Percentiles rank a stretch among this genome's conserved stretches.
phyloP scores from a whole-genome alignment of 2,113 vertebrate species.

The Bujurquina vittata region DNA sequence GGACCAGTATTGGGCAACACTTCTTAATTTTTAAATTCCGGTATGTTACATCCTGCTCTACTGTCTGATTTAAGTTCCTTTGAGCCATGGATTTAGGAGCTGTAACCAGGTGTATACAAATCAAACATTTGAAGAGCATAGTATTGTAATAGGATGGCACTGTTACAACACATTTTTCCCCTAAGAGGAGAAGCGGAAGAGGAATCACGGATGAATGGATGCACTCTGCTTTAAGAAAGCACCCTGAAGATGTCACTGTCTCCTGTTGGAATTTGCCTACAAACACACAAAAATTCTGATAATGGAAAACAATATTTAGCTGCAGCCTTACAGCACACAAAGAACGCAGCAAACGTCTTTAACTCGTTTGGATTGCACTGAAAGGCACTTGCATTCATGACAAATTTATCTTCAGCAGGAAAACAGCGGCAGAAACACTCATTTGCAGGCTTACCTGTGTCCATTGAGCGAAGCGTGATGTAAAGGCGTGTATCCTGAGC shows the following conservation, averaged over 20 bases:
- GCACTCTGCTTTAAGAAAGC: not conserved
- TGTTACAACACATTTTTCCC: not conserved
- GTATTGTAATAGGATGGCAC: not conserved
- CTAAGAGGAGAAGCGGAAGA: too few relatives aligned
- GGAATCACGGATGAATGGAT: too few relatives aligned
- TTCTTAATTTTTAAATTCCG: not conserved
- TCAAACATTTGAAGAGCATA: not conserved
- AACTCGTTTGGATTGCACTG: not conserved
- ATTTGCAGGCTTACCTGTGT: constrained; percentile 86
- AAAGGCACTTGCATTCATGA: not conserved
- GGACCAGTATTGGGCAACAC: not conserved
- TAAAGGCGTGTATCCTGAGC: constrained; percentile 92
- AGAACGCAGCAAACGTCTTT: not conserved
- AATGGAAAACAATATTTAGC: not conserved
- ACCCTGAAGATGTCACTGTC: not conserved
- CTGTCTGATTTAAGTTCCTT: not conserved
- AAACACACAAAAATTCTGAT: not conserved
- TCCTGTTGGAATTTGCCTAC: not conserved
- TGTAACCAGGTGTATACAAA: too few relatives aligned
- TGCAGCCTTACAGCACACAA: not conserved
- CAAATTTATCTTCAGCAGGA: not conserved
- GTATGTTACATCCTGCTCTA: not conserved
- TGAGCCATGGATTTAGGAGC: too few relatives aligned
- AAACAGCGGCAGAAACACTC: not conserved
- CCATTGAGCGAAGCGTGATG: constrained; percentile 94